Percentiles rank a stretch among this genome's conserved stretches.
These are phyloP conservation scores for Sebastes aleutianus DNA, from an alignment of 2,797 vertebrate species.

Conservation along the genomic window DNA sequence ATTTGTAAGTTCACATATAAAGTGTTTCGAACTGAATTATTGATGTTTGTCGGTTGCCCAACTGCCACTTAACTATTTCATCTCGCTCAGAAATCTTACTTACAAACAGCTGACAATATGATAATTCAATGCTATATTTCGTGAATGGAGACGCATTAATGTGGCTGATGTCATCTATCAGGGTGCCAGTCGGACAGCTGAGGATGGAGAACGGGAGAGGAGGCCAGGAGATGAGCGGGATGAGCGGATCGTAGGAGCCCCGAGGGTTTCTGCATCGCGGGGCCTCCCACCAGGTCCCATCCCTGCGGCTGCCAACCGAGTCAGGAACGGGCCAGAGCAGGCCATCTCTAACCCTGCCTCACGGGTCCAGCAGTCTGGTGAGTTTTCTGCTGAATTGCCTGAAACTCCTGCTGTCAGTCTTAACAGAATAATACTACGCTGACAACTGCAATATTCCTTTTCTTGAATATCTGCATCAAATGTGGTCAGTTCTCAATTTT, in stretches of 20 bases:
- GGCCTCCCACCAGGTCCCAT: conserved; percentile 89
- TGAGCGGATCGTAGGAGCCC: conserved; percentile 90
- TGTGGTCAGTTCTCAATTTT: not conserved
- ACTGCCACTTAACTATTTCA: not conserved
- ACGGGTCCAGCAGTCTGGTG: conserved; percentile 93
- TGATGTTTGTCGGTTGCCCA: not conserved
- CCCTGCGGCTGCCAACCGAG: conserved; percentile 87
- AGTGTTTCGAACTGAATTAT: not conserved
- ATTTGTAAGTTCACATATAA: conserved; percentile 86
- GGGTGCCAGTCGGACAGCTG: conserved; percentile 93
- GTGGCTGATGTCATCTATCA: conserved; percentile 42
- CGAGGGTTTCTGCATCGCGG: conserved; percentile 87
- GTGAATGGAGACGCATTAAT: not conserved
- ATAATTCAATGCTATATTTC: not conserved
- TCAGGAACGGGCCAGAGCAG: conserved; percentile 91
- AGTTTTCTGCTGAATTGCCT: conserved; percentile 40
- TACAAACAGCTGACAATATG: not conserved
- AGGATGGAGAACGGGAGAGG: conserved; percentile 92
- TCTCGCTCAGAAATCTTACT: not conserved
- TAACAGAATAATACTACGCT: not conserved
- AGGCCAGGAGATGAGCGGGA: conserved; percentile 89
- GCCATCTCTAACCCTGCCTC: conserved; percentile 91
- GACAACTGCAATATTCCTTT: not conserved
- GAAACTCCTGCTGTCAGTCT: not conserved
- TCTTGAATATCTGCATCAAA: not conserved